Evolutionary conservation across 2,888 invertebrate species (phyloP), one percentile per base, ranked within the genome.

Genomic region (Lochmaea capreae): DNA sequence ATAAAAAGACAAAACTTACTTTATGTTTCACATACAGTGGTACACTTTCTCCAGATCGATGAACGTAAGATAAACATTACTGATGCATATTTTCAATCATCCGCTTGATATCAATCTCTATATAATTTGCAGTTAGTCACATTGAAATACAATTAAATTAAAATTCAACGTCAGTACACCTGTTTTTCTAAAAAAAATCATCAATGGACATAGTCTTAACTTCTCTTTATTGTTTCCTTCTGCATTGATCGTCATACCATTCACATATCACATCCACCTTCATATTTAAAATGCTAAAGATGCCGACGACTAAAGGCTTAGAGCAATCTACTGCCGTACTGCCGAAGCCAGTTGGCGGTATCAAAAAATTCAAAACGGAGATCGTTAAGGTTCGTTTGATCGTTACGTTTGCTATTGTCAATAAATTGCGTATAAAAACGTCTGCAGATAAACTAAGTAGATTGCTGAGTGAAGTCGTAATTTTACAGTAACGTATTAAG

Each of bases 361-460:
- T 58, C 43, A 18, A 67, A 58, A 66, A 67, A 67, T 67, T 42
- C 8, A 67, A 58, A 66, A 67, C 58, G n/a, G 54, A 54, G 58
- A 26, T 67, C 67, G 58, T 67, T 67, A 67, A 43, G n/a, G 67
- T 18, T 65, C 18, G 26, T 26, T 16, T 33, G 33, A 52, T 67
- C 58, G 67, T 58, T 67, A 42, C 67, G 22, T 67, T 58, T 42
- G 58, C 57, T 57, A 58, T 67, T 67, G 67, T 67, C 67, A 67
- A 67, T 67, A 67, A 67, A 58, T 67, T 43, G 39, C 42, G 18
- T 67, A 67, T n/a, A 67, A 67, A 67, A 67, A 57, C 42, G 18
- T 58, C 43, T 8, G 33, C 62, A 42, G 62, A 63, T 18, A 18
- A 58, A 22, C 39, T 26, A 43, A 58, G 16, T 58, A 58, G 67